A percentile compares a stretch with the other conserved stretches of the same genome.
Conservation (phyloP, 2,113 vertebrate species). For the Lota lota region DNA sequence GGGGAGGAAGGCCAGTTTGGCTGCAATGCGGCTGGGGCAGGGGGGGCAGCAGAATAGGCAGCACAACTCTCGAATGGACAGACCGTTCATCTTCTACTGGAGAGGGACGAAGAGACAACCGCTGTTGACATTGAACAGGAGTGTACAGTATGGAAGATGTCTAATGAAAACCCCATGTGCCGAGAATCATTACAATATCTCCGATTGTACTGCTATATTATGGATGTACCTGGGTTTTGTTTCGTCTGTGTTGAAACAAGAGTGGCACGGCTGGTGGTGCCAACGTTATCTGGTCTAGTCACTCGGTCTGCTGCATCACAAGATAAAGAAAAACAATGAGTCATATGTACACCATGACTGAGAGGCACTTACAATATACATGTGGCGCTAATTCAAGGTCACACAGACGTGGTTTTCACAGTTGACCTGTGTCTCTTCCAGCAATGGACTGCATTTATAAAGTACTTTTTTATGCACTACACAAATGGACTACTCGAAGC, state of each 20-base stretch:
- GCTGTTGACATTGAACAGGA: background rate
- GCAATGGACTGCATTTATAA: too few relatives aligned
- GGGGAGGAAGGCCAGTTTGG: constrained; percentile 95
- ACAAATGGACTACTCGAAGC: background rate
- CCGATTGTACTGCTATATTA: background rate
- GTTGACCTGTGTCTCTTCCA: too few relatives aligned
- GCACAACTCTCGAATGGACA: constrained; percentile 93
- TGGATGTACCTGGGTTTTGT: constrained; percentile 49
- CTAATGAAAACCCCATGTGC: background rate
- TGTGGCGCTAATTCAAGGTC: background rate
- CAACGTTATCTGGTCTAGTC: constrained; percentile 45
- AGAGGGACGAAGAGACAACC: constrained; percentile 16
- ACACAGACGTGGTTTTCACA: background rate
- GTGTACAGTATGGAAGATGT: constrained; percentile 9
- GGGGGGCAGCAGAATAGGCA: constrained; percentile 98
- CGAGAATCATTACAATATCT: too few relatives aligned
- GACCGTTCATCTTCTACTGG: constrained; percentile 87
- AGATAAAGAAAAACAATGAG: background rate
- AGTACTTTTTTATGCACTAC: background rate
- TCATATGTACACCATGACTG: background rate
- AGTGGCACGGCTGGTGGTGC: constrained; percentile 49
- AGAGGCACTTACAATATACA: background rate
- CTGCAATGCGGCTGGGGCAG: constrained; percentile 95
- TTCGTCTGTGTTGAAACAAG: constrained; percentile 45
- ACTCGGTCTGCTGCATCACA: constrained; percentile 46